Percentiles rank a stretch among this genome's conserved stretches.
Evolutionary conservation across 2,888 invertebrate species (phyloP).

Genomic region (Hoplodrina blanda): DNA sequence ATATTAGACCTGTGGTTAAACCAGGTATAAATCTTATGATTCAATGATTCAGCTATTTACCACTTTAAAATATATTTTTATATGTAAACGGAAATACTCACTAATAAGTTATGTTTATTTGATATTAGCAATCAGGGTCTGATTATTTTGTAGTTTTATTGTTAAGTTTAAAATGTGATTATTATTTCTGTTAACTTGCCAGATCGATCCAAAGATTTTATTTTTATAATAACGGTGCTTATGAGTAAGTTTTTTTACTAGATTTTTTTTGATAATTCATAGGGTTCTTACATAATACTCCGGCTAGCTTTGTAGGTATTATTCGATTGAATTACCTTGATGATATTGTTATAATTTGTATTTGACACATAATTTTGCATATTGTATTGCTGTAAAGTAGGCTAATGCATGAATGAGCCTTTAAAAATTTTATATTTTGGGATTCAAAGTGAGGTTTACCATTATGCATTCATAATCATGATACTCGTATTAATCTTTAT

Average conservation of each 20-base stretch:
- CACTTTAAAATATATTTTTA: constrained; percentile 48
- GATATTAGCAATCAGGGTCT: constrained; percentile 79
- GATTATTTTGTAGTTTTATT: constrained; percentile 72
- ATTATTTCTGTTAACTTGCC: constrained; percentile 80
- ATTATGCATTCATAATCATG: constrained; percentile 28
- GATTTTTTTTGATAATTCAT: constrained; percentile 39
- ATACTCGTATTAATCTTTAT: constrained; percentile 28
- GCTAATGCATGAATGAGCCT: neutral
- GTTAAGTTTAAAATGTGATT: constrained; percentile 78
- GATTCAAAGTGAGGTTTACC: constrained; percentile 1
- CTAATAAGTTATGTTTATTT: constrained; percentile 67
- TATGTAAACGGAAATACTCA: constrained; percentile 70
- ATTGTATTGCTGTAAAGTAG: constrained; percentile 3
- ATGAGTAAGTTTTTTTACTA: constrained; percentile 59
- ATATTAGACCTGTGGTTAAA: constrained; percentile 40
- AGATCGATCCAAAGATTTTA: constrained; percentile 84
- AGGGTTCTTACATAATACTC: constrained; percentile 17
- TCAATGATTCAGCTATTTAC: constrained; percentile 40
- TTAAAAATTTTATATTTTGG: neutral
- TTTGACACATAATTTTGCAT: neutral
- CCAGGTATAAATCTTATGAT: constrained; percentile 40
- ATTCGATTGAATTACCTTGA: constrained; percentile 4
- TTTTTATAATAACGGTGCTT: constrained; percentile 74
- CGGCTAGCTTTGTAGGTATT: constrained; percentile 17
- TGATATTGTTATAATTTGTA: constrained; percentile 10